Evolutionary conservation across 2,797 vertebrate species (phyloP), one percentile per base, ranked within the genome.

Genomic region (Bovichtus variegatus): DNA sequence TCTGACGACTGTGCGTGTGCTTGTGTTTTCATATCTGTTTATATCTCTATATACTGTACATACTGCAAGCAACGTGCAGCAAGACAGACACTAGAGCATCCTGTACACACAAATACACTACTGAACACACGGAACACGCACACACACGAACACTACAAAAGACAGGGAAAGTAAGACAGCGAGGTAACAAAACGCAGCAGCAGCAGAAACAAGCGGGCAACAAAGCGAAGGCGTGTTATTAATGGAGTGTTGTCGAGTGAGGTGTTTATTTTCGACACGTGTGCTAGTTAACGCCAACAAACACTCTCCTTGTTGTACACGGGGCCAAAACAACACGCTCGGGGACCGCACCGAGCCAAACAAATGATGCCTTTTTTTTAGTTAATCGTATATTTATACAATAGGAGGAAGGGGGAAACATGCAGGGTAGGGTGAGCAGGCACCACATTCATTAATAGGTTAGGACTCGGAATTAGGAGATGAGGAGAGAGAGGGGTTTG

Each of bases 201-300:
- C 92, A 94, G 93, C 92, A 93, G 85, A 93, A 94, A 93, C 90
- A 89, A 83, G 86, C 87, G 8, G 47, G 76, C 80, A 89, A 87
- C 92, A 93, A 93, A 93, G 87, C 55, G 76, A 69, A 78, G 82
- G 77, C 51, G 9, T 82, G 90, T 93, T 95, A 95, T 93, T 95
- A 94, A 95, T 93, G 92, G 81, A 82, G 80, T 82, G 49, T 85
- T 76, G 88, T 87, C 75, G 87, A 89, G 86, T 57, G 71, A 78
- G 86, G 87, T 92, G 93, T 94, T 95, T 94, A 93, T 94, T 94
- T 93, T 90, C 74, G 80, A 94, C 91, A 93, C 84, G 82, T 91
- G 94, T 92, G 93, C 93, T 94, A 94, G 91, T 95, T 95, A 91
- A 90, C 80, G 81, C 80, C 90, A 93, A 92, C 92, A 94, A 93